Evolutionary conservation across 35 echinoderm and acorn worm genomes (phyloP), one percentile per base, ranked within the genome.

Genomic region (Hemicentrotus pulcherrimus): DNA sequence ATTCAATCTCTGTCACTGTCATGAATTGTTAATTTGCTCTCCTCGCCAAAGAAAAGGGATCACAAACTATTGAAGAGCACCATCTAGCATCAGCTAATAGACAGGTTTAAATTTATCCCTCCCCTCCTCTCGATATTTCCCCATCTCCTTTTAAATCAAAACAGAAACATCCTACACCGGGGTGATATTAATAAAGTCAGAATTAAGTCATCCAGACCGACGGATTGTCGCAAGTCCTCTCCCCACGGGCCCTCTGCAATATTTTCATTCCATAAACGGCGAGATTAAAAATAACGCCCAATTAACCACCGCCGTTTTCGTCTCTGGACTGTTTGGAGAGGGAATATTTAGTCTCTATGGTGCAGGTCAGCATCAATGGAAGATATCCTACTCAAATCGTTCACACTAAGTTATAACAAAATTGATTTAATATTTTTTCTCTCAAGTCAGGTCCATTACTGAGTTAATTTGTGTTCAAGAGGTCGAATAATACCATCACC

Each of bases 161-260:
- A 78, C 65, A 78, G 65, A n/a, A 78, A 78, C 65, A 78, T 78
- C 65, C 65, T 24, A 22, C 24, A 78, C 65, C 65, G 4, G 65
- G 19, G 65, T 78, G 22, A 28, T 78, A 78, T 78, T n/a, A 78
- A 78, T 78, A 78, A n/a, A 78, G 65, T 78, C 65, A 78, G 65
- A 78, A 78, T 78, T 78, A 78, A 78, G 65, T 78, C 65, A 78
- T 78, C 65, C 65, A 78, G 22, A 30, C 65, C 18, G 65, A 78
- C 65, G 65, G 65, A 78, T 78, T 78, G 65, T 78, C 65, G 65
- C 65, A 78, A 78, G 65, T 78, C 65, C 65, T 78, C 19, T 78
- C 65, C 65, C 65, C 65, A 78, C 22, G 65, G 22, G 65, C 61
- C 22, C 61, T 5, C 61, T 4, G 61, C 61, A 22, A n/a, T 78